These are phyloP conservation scores for Ceratina japonica DNA, from an alignment of 1,140 invertebrate species.

Conservation along the genomic window DNA sequence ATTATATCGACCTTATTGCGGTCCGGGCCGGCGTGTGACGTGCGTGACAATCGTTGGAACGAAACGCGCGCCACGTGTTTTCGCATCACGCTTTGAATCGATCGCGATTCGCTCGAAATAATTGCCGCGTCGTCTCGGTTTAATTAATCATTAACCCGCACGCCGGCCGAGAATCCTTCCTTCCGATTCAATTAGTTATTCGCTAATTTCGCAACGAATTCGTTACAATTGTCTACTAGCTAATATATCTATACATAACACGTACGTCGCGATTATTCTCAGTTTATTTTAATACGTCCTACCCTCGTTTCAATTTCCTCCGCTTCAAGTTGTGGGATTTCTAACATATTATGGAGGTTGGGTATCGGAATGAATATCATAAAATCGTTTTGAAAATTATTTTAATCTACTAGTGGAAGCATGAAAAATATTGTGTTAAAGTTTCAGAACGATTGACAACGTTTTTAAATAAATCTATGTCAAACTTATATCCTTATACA, in stretches of 20 bases:
- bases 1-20: conserved; percentile 55
- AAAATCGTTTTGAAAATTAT: no score
- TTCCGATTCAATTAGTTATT: conserved; percentile 17
- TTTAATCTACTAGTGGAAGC: no score
- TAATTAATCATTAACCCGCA: conserved; percentile 16
- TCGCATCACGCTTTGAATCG: conserved; percentile 42
- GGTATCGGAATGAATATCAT: no score
- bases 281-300: neutral
- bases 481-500: no score
- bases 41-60: conserved; percentile 55
- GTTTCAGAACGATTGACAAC: no score
- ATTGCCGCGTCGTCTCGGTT: conserved; percentile 22
- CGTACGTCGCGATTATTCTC: neutral
- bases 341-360: no score
- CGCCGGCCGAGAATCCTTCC: neutral
- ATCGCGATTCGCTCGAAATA: conserved; percentile 43
- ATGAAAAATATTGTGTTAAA: no score
- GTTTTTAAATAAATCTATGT: no score
- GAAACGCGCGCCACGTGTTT: conserved; percentile 40
- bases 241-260: no score
- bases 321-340: no score
- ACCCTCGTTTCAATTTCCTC: neutral
- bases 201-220: conserved; percentile 3
- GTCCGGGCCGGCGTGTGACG: conserved; percentile 20
- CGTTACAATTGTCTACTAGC: neutral